Percentiles rank a stretch among this genome's conserved stretches.
Conservation (phyloP, 2,797 vertebrate species). For the Falco columbarius region DNA sequence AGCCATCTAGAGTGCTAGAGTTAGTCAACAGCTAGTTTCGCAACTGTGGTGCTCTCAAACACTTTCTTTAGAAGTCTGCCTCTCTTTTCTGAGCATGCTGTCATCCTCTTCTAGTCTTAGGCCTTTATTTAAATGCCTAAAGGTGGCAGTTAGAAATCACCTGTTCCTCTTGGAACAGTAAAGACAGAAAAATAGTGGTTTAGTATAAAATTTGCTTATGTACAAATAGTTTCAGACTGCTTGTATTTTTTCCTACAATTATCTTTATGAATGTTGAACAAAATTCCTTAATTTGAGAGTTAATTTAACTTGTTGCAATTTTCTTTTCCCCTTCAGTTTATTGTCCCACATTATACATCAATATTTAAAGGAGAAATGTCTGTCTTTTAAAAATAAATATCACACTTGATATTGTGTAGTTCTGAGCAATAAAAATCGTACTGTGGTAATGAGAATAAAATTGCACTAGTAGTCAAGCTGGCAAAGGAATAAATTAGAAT, state of each 20-base stretch:
- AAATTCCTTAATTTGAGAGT: neutral
- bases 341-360: conserved; percentile 3
- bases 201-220: neutral
- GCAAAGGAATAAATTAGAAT: neutral
- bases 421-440: conserved; percentile 32
- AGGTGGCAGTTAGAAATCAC: neutral
- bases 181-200: neutral
- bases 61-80: neutral
- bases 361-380: neutral
- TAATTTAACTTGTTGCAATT: neutral
- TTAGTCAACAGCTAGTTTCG: neutral
- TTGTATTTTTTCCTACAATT: neutral
- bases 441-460: conserved; percentile 30
- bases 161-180: neutral
- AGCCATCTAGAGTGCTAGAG: neutral
- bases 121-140: neutral
- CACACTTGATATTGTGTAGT: neutral
- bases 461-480: neutral
- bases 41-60: neutral
- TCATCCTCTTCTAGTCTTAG: neutral
- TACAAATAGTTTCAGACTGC: neutral
- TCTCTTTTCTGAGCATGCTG: neutral
- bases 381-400: conserved; percentile 27
- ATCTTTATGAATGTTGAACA: neutral
- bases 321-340: neutral